Base-by-base conservation (phyloP, 92 coral and sea anemone species). In the Parazoanthus darwini region DNA sequence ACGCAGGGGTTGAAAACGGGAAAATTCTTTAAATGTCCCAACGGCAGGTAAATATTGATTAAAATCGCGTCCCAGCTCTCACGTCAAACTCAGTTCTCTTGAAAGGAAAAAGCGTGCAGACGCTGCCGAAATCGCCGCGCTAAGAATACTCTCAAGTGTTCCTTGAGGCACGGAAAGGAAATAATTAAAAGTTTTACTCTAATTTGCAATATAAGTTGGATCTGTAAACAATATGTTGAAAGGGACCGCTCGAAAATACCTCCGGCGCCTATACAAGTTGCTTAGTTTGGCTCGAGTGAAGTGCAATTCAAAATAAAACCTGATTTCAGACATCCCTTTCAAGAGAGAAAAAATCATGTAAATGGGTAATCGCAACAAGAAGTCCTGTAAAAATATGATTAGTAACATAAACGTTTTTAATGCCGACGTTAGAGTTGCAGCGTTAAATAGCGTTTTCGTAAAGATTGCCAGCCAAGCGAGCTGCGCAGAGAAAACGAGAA, bases 201-300 rank as follows among this genome's bases (percentile, higher is more conserved):
- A 92, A 95, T 95, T 95, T 95, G 91, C 92, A 95, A 93, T 95
- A 95, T 89, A 88, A 58, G 88, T 95, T 94, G 88, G 91, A 95
- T 92, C 93, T 89, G 98, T 95, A 95, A 95, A 95, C 98, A 95
- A 89, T 87, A 77, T 89, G 92, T 79, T 95, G 96, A 95, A 95
- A 95, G 98, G 74, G 91, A 85, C 98, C 98, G 98, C 94, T 25
- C 35, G 16, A 80, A 58, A 46, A 84, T 84, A 84, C 87, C 87
- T 71, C 79, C 29, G 87, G 87, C 87, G 87, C 87, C 68, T 72
- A 83, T 33, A 71, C 79, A 72, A 84, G 79, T 46, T 71, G 87
- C 78, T 29, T 84, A 48, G 87, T 73, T 84, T 84, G 59, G 75
- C 71, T 73, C 79, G 33, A 82, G 86, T 66, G 86, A 82, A 82